phyloP scores from a whole-genome alignment of 2,113 vertebrate species.

The Corvus hawaiiensis region DNA sequence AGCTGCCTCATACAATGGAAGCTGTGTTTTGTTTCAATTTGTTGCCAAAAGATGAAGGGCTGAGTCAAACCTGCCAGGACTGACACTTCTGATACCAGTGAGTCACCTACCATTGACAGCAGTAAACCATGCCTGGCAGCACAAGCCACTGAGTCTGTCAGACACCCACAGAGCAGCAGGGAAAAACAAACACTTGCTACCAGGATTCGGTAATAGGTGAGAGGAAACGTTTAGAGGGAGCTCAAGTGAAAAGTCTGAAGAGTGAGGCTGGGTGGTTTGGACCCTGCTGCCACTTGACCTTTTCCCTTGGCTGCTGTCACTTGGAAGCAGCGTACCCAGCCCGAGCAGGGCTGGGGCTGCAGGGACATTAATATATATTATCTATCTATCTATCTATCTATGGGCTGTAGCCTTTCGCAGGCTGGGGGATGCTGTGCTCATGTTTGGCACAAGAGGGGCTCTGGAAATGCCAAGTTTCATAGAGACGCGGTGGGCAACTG shows the following conservation, averaged over 20 bases:
- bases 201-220: neutral
- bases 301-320: neutral
- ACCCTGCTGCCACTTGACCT: neutral
- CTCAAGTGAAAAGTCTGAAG: neutral
- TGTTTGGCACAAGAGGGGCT: neutral
- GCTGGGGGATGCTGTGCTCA: neutral
- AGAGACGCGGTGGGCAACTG: neutral
- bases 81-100: slow-evolving; percentile 34
- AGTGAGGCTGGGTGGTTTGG: neutral
- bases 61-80: slow-evolving; percentile 34
- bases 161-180: slow-evolving; percentile 22
- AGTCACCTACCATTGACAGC: slow-evolving; percentile 29
- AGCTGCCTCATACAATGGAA: neutral
- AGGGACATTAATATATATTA: neutral
- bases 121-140: slow-evolving; percentile 19
- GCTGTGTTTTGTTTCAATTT: neutral
- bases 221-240: neutral
- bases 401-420: neutral
- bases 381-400: accelerated
- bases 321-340: neutral
- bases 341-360: accelerated
- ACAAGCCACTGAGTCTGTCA: neutral
- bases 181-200: slow-evolving; percentile 36
- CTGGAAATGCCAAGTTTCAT: neutral
- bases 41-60: slow-evolving; percentile 31